These are phyloP conservation scores for Oreonectes daqikongensis DNA, from an alignment of 2,797 vertebrate species.

Conservation along the genomic window DNA sequence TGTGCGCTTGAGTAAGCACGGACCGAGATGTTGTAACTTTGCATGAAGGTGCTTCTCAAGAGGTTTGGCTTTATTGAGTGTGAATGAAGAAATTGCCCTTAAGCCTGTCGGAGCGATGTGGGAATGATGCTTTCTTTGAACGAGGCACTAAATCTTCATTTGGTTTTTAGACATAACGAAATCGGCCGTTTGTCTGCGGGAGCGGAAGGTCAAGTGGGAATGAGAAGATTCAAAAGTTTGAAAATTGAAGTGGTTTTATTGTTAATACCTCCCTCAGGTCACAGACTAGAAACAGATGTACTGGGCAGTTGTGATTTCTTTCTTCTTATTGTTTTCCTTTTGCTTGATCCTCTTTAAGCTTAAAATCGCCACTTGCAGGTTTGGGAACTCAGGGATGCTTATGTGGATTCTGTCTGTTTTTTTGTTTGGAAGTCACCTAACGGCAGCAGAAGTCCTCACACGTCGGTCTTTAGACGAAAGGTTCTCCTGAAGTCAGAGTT, in stretches of 20 bases:
- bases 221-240: slow-evolving; percentile 9
- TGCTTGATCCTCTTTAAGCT: not conserved
- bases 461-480: not conserved
- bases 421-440: not conserved
- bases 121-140: slow-evolving; percentile 23
- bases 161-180: not conserved
- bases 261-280: slow-evolving; percentile 32
- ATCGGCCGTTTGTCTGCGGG: slow-evolving; percentile 6
- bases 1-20: slow-evolving; percentile 26
- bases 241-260: slow-evolving; percentile 15
- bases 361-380: not conserved
- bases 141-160: not conserved
- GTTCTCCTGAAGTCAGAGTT: not conserved
- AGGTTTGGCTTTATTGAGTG: slow-evolving; percentile 32
- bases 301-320: slow-evolving; percentile 8
- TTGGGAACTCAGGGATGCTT: not conserved
- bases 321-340: slow-evolving; percentile 5
- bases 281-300: not conserved
- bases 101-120: slow-evolving; percentile 22
- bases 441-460: too few relatives aligned
- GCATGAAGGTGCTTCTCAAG: slow-evolving; percentile 31
- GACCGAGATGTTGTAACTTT: slow-evolving; percentile 33
- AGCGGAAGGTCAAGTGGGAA: slow-evolving; percentile 11
- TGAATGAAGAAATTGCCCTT: slow-evolving; percentile 24
- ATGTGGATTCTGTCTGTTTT: not conserved